phyloP scores from a whole-genome alignment of 1,140 invertebrate species.

The honey bee (Apis mellifera) region Amel_HAv3.1 CM009931.2:11151001-11151500 shows the following conservation, averaged over 20 bases:
- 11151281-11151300: slow-evolving; percentile 54
- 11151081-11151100: slow-evolving; percentile 53
- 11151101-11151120: slow-evolving; percentile 70
- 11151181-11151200: slow-evolving; percentile 14
- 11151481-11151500: slow-evolving; percentile 62
- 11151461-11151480: slow-evolving; percentile 68
- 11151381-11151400: slow-evolving; percentile 82
- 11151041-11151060: slow-evolving; percentile 78
- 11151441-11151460: slow-evolving; percentile 71
- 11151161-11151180: slow-evolving; percentile 12
- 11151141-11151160: slow-evolving; percentile 6
- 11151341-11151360: slow-evolving; percentile 78
- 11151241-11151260: slow-evolving; percentile 44
- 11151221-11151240: slow-evolving; percentile 22
- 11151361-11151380: slow-evolving; percentile 82
- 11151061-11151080: slow-evolving; percentile 80
- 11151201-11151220: no score
- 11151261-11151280: slow-evolving; percentile 48
- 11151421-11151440: slow-evolving; percentile 69
- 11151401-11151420: slow-evolving; percentile 77
- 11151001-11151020: slow-evolving; percentile 20
- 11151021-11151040: slow-evolving; percentile 69
- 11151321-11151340: slow-evolving; percentile 58
- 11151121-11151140: slow-evolving; percentile 34
- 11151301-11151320: slow-evolving; percentile 59